Percentiles rank a stretch among this genome's conserved stretches.
phyloP scores from a whole-genome alignment of 2,113 vertebrate species.

The Tachycineta bicolor region DNA sequence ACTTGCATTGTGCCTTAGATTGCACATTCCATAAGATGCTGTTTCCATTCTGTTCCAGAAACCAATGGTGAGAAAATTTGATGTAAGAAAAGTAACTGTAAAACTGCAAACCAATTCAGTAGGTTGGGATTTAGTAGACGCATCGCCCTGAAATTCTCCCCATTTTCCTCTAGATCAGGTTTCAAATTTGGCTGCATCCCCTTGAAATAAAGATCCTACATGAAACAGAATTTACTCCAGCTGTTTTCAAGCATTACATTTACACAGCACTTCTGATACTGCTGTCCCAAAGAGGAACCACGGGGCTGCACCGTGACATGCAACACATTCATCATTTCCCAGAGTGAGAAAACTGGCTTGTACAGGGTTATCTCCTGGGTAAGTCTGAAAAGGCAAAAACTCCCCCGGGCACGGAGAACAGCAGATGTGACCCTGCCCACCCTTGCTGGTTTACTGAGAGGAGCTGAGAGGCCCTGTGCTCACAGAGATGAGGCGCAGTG shows the following conservation, averaged over 20 bases:
- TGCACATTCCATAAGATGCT: constrained; percentile 5
- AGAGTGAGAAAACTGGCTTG: not conserved
- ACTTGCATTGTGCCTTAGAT: constrained; percentile 28
- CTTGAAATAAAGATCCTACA: not conserved
- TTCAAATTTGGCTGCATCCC: not conserved
- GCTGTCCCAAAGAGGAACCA: not conserved
- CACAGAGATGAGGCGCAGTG: fast-evolving
- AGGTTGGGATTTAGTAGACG: not conserved
- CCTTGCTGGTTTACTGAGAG: not conserved
- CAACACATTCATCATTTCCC: constrained; percentile 13
- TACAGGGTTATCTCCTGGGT: not conserved
- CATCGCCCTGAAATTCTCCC: not conserved
- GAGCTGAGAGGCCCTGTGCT: not conserved
- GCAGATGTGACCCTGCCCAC: not conserved
- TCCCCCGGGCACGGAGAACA: fast-evolving
- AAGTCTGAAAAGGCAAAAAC: not conserved
- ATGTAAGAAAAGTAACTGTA: not conserved
- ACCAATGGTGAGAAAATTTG: not conserved
- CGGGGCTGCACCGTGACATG: not conserved
- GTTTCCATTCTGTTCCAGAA: constrained; percentile 52
- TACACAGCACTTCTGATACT: not conserved
- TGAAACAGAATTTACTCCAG: constrained; percentile 43
- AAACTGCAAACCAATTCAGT: constrained; percentile 6
- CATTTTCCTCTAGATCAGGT: not conserved
- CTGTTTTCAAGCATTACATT: constrained; percentile 17